Conservation (phyloP, 2,113 vertebrate species). For the Hymenochirus boettgeri region DNA sequence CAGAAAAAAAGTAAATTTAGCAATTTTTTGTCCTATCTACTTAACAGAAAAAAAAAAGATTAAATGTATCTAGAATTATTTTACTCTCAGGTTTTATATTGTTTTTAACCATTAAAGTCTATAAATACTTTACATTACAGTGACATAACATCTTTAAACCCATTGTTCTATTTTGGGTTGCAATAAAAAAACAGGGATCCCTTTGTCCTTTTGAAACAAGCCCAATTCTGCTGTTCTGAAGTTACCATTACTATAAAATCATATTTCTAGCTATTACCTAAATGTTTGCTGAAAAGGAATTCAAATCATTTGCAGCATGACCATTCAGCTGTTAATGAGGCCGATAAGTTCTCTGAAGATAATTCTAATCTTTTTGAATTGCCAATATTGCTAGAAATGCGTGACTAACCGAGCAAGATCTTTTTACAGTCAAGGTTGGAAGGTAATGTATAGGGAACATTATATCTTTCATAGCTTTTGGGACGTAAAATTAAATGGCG, state of each 20-base stretch:
- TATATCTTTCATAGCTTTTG: slow-evolving; percentile 23
- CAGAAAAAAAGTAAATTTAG: no score
- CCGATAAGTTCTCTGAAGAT: neutral
- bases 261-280: slow-evolving; percentile 25
- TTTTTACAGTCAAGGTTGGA: slow-evolving; percentile 28
- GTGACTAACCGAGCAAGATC: slow-evolving; percentile 27
- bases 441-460: slow-evolving; percentile 32
- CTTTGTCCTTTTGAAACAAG: neutral
- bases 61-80: no score
- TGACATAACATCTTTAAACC: neutral
- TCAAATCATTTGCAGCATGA: slow-evolving; percentile 17
- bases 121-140: neutral
- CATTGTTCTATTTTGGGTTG: slow-evolving; percentile 3
- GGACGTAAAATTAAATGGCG: slow-evolving; percentile 35
- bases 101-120: neutral
- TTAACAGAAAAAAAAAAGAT: no score
- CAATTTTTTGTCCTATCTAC: no score
- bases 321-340: slow-evolving; percentile 35
- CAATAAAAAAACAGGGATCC: neutral
- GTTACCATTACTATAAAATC: neutral
- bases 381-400: slow-evolving; percentile 19
- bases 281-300: slow-evolving; percentile 10
- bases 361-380: slow-evolving; percentile 10
- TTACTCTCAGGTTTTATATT: no score
- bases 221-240: neutral